Base-by-base conservation (phyloP, 2,888 invertebrate species). In the Chalcosyrphus nemorum region DNA sequence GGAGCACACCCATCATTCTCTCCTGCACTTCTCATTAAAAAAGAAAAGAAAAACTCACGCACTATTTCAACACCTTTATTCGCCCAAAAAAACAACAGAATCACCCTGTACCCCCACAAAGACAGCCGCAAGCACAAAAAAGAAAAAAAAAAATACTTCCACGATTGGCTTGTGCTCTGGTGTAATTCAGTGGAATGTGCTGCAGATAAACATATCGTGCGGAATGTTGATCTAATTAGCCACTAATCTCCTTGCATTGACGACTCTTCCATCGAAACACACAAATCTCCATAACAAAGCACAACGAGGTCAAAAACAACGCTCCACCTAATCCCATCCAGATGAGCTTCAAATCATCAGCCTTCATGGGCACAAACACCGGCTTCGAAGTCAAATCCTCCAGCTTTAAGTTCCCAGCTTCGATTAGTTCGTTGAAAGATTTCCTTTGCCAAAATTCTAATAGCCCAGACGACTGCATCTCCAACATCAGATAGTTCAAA, bases 341-440 rank as follows among this genome's bases (percentile, higher is more conserved):
- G n/a, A 90, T 86, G 29, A 88, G 88, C 27, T 87, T 66, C 29
- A 90, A 50, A 56, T 90, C 90, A 35, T 86, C 86, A 0, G 88
- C 35, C 3, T 87, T 86, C 89, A 90, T 89, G 11, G 89, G 78
- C 0, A 82, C 82, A 27, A 88, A 89, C 47, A 86, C 86, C 2
- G 80, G 47, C 2, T 65, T 87, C 1, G 74, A 81, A 71, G 88
- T 87, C 0, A 88, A 80, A 74, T 90, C 89, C 2, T 52, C 52
- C 0, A 89, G 82, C 7, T 71, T 27, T 19, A 89, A 24, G 19
- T 88, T 88, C 0, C 88, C 86, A 0, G 88, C 87, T 2, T 81
- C 80, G 4, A 90, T 87, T 17, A 88, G 27, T 32, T 90, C 90
- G 7, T 77, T 54, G 13, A 89, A 89, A 0, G 87, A 87, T 9